These are phyloP conservation scores for Ceratotherium simum DNA, from an alignment of 2,113 vertebrate genomes.

Conservation along the genomic window DNA sequence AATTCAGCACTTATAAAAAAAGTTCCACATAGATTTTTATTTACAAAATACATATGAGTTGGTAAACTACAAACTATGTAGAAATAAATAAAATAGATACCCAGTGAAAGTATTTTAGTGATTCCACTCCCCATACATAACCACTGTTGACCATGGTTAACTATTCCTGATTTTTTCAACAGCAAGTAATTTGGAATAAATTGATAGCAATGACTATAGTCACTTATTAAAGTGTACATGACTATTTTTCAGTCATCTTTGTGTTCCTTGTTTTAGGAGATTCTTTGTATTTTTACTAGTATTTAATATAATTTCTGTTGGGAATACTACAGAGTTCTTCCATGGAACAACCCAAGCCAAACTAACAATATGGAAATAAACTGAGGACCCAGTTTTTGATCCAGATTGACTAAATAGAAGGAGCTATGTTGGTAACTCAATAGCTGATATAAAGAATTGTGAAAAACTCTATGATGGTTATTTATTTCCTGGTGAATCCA, in stretches of 20 bases:
- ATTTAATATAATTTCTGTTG: not conserved
- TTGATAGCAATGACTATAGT: not conserved
- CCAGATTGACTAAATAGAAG: not conserved
- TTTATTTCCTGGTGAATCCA: not conserved
- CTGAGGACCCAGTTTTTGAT: not conserved
- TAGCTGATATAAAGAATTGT: not conserved
- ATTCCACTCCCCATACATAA: not conserved
- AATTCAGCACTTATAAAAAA: not conserved
- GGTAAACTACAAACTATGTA: not conserved
- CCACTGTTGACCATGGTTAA: not conserved
- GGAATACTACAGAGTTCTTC: not conserved
- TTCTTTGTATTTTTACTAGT: not conserved
- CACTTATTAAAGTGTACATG: not conserved
- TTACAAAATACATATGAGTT: not conserved
- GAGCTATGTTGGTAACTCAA: not conserved
- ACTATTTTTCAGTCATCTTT: not conserved
- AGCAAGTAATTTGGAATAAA: not conserved
- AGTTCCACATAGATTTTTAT: not conserved
- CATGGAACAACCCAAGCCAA: not conserved
- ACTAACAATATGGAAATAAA: not conserved
- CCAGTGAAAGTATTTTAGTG: not conserved
- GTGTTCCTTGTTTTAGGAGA: not conserved
- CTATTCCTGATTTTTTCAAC: not conserved
- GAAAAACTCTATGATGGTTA: not conserved
- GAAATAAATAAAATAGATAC: not conserved